Evolutionary conservation across 1,140 invertebrate genomes (phyloP).

Genomic region (Leptinotarsa defecta): DNA sequence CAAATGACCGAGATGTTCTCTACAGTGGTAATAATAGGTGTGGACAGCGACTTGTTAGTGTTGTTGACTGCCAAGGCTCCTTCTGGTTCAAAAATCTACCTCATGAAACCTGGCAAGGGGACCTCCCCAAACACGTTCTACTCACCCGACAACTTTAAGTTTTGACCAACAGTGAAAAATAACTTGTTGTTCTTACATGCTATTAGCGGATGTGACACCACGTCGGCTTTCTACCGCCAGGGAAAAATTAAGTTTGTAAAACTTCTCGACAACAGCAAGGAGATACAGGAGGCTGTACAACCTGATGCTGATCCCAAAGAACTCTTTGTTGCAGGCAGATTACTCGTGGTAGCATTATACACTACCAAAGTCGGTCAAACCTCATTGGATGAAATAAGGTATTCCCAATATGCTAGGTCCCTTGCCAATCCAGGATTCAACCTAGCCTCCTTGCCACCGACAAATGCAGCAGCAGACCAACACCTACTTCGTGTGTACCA

Average conservation of each 20-base stretch:
- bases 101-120: background rate
- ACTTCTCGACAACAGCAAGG: background rate
- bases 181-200: constrained; percentile 15
- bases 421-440: constrained; percentile 11
- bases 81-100: background rate
- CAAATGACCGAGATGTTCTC: constrained; percentile 10
- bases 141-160: background rate
- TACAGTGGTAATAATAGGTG: constrained; percentile 26
- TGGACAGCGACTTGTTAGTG: constrained; percentile 31
- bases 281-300: background rate
- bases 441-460: constrained; percentile 17
- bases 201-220: constrained; percentile 18
- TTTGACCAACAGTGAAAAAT: background rate
- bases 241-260: constrained; percentile 21
- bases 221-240: constrained; percentile 22
- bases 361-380: constrained; percentile 7
- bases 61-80: constrained; percentile 18
- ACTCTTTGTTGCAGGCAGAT: background rate
- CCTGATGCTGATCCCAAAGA: constrained; percentile 20
- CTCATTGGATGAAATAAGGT: constrained; percentile 16
- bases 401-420: background rate
- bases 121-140: background rate
- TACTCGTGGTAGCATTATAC: constrained; percentile 1
- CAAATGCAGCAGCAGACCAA: constrained; percentile 18
- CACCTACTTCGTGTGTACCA: constrained; percentile 15